phyloP scores from a whole-genome alignment of 2,113 vertebrate genomes.

The Lagenorhynchus albirostris region DNA sequence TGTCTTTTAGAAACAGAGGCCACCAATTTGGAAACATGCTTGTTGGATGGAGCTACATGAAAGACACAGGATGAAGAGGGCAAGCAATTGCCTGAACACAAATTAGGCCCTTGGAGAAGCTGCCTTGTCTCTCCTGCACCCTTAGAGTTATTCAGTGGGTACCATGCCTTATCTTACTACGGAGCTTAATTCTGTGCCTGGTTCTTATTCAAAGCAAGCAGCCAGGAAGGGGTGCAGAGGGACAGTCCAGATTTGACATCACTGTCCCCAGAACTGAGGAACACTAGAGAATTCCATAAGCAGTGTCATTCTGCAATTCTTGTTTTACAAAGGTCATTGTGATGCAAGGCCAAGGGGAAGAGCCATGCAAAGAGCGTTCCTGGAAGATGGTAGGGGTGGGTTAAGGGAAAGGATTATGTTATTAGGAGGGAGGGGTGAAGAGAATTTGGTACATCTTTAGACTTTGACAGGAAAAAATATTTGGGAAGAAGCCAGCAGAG shows the following conservation, averaged over 20 bases:
- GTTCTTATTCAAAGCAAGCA: background rate
- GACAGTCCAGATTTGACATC: background rate
- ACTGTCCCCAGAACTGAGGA: background rate
- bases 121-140: background rate
- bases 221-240: background rate
- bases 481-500: slow-evolving; percentile 53
- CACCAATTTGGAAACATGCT: background rate
- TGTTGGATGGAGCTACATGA: background rate
- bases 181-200: background rate
- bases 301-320: background rate
- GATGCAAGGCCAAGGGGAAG: background rate
- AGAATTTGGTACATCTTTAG: background rate
- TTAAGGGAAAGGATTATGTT: background rate
- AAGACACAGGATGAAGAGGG: background rate
- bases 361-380: background rate
- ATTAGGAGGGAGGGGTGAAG: background rate
- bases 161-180: background rate
- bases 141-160: background rate
- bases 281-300: background rate
- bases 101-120: background rate
- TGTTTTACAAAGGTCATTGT: background rate
- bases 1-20: background rate
- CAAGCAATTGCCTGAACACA: background rate
- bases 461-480: background rate
- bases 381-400: background rate